phyloP scores from a whole-genome alignment of 2,113 vertebrate species.

The Neodon shergylaensis region DNA sequence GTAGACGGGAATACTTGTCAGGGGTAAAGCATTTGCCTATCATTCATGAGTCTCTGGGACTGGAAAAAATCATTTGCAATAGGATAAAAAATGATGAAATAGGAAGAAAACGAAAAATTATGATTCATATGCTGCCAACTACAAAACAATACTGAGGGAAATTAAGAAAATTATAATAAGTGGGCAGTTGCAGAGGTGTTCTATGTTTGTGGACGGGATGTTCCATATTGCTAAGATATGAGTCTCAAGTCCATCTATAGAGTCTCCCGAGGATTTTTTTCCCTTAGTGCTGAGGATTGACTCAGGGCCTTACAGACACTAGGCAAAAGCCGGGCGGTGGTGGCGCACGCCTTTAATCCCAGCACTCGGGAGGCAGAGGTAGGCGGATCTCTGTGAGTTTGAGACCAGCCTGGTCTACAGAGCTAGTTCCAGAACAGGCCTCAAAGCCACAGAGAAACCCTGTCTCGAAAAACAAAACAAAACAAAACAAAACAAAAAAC shows the following conservation, averaged over 20 bases:
- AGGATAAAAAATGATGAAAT: background rate
- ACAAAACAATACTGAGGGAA: background rate
- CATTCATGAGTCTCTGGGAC: background rate
- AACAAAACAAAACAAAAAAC: no score
- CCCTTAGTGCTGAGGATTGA: background rate
- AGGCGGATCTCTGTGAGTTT: no score
- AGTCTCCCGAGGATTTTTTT: background rate
- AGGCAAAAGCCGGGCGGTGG: no score
- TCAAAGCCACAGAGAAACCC: no score
- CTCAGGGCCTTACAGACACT: background rate
- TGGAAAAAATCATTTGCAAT: background rate
- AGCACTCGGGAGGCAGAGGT: no score
- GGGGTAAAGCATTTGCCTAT: background rate
- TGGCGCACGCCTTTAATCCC: no score
- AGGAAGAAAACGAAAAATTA: background rate
- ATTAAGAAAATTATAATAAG: background rate
- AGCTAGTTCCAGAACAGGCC: no score
- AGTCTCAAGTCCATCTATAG: background rate
- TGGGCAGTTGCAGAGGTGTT: fast-evolving
- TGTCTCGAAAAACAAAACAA: no score
- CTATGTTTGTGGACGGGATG: no score
- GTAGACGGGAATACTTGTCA: background rate
- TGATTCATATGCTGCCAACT: background rate
- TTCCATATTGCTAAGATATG: no score
- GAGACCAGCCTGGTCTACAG: no score